Evolutionary conservation across 2,888 invertebrate genomes (phyloP), one percentile per base, ranked within the genome.

Genomic region (Dysmachus trigonus): DNA sequence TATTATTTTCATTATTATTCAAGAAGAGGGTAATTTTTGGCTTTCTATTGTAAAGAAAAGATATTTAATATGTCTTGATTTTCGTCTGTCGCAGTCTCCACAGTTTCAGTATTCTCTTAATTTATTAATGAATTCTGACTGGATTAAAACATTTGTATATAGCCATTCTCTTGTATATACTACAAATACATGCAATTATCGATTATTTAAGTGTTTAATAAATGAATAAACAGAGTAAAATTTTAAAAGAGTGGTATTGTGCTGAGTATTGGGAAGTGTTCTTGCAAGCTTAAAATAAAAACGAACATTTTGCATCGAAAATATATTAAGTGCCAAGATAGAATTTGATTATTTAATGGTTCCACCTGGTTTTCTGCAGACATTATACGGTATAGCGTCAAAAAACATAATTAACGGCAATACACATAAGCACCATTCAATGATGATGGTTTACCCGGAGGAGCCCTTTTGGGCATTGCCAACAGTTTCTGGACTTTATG

Each of bases 381-480:
- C 47, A 47, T 41, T 41, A 15, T 41, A 22, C 72, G 18, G 30
- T 10, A 22, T 35, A 73, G 15, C 18, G 10, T 35, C 31, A 7
- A 76, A n/a, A 33, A 30, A 76, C 85, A 87, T 86, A 86, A 87
- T 86, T 85, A 87, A 86, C 62, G 86, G 53, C 73, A 87, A 62
- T 27, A 62, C 62, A 2, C 18, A 62, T 27, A 27, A 87, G 86
- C 85, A 83, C 22, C 79, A 81, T 47, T 87, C 86, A 88, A 90
- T 88, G 89, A 92, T 91, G 91, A 92, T 92, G 92, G 91, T 92
- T 85, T 92, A 92, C 89, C 92, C 92, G 33, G 92, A 92, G 88
- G 92, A 92, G 90, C 92, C 92, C 88, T 92, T 91, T 89, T 92
- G 92, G 92, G 91, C 91, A 81, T 88, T 92, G 88, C 92, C 92